phyloP scores from a whole-genome alignment of 2,797 vertebrate genomes.

The Anabas testudineus region DNA sequence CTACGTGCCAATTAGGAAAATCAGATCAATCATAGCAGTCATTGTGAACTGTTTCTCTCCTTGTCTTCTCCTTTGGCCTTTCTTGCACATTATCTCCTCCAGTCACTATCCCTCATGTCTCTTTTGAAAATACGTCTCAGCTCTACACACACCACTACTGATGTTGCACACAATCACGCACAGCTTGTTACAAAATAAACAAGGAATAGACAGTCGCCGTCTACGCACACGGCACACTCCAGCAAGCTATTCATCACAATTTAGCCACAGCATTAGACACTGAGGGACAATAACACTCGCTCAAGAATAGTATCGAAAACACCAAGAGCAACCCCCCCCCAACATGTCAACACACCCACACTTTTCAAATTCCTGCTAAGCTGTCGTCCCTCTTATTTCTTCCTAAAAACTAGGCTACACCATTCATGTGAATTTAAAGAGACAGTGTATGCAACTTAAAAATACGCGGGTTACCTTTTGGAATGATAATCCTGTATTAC shows the following conservation, averaged over 20 bases:
- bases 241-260: constrained; percentile 75
- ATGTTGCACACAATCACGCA: constrained; percentile 46
- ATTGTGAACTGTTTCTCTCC: constrained; percentile 40
- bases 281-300: constrained; percentile 62
- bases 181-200: constrained; percentile 56
- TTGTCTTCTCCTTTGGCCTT: constrained; percentile 15
- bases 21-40: constrained; percentile 73
- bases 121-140: constrained; percentile 47
- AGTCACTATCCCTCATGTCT: constrained; percentile 25
- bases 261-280: constrained; percentile 60
- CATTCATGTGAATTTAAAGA: constrained; percentile 29
- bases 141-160: constrained; percentile 4
- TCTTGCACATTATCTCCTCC: constrained; percentile 40
- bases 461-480: background rate
- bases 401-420: constrained; percentile 22
- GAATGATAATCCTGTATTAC: constrained; percentile 11
- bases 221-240: constrained; percentile 30
- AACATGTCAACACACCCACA: constrained; percentile 51
- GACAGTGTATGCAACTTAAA: constrained; percentile 24
- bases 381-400: constrained; percentile 20
- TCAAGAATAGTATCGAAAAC: constrained; percentile 38
- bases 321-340: constrained; percentile 48
- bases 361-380: constrained; percentile 60
- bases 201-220: constrained; percentile 36
- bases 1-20: constrained; percentile 75